Percentiles rank a stretch among this genome's conserved stretches.
Conservation (phyloP, 2,888 invertebrate genomes). For the Chrysolina americana region DNA sequence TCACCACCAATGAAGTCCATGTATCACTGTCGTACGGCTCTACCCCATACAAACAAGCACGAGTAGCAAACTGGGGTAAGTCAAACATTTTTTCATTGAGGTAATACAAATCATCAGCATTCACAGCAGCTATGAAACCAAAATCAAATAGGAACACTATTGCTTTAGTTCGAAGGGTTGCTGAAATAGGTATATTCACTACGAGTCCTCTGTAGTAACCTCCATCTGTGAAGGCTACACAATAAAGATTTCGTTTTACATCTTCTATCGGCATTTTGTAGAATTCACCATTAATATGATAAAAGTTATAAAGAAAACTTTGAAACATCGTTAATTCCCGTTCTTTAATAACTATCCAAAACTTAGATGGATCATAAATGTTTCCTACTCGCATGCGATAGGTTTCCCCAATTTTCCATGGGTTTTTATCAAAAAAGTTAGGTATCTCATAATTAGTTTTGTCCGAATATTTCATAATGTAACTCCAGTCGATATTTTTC, state of each 20-base stretch:
- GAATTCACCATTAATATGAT: slow-evolving; percentile 32
- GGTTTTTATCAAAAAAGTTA: slow-evolving; percentile 39
- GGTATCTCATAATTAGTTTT: slow-evolving; percentile 42
- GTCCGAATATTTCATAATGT: slow-evolving; percentile 37
- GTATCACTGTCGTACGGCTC: slow-evolving; percentile 35
- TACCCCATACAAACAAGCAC: slow-evolving; percentile 42
- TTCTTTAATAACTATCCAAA: slow-evolving; percentile 46
- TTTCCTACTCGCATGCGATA: slow-evolving; percentile 43
- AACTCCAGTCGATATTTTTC: slow-evolving; percentile 34
- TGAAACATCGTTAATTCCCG: slow-evolving; percentile 44
- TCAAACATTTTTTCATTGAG: slow-evolving; percentile 41
- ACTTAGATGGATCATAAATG: slow-evolving; percentile 48
- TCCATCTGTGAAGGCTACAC: slow-evolving; percentile 38
- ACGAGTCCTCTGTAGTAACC: slow-evolving; percentile 45
- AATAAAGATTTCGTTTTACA: slow-evolving; percentile 38
- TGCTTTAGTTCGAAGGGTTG: slow-evolving; percentile 20
- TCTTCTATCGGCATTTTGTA: slow-evolving; percentile 40
- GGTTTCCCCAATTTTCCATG: slow-evolving; percentile 43
- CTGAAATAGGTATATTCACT: slow-evolving; percentile 41
- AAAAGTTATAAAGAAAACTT: slow-evolving; percentile 39
- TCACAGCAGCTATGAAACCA: slow-evolving; percentile 39
- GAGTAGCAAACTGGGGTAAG: slow-evolving; percentile 42
- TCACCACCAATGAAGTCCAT: slow-evolving; percentile 37
- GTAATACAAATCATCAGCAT: slow-evolving; percentile 36
- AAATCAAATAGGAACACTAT: slow-evolving; percentile 46